These are phyloP conservation scores for Moxostoma hubbsi DNA, from an alignment of 2,797 vertebrate species.

Conservation along the genomic window DNA sequence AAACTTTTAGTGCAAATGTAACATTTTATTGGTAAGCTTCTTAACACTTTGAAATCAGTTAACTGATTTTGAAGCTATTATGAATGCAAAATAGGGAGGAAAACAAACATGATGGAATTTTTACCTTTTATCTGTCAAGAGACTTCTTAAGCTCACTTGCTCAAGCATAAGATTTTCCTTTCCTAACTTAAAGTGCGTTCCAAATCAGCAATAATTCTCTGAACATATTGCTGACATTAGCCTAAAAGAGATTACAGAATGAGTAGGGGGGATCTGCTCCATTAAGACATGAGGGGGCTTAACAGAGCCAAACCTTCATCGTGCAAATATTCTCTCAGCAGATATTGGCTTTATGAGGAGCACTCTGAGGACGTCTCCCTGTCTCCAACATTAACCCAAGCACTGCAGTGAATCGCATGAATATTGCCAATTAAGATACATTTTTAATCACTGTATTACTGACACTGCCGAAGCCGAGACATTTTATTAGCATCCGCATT, in stretches of 20 bases:
- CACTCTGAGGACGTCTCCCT: constrained; percentile 29
- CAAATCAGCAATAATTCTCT: constrained; percentile 64
- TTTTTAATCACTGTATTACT: constrained; percentile 48
- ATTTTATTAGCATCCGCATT: constrained; percentile 36
- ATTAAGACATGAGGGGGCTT: constrained; percentile 58
- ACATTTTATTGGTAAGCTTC: constrained; percentile 62
- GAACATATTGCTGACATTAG: constrained; percentile 65
- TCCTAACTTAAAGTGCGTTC: constrained; percentile 62
- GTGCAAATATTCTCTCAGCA: constrained; percentile 49
- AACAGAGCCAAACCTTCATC: constrained; percentile 51
- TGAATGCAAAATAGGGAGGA: constrained; percentile 54
- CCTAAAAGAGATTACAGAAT: constrained; percentile 67
- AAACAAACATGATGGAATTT: constrained; percentile 46
- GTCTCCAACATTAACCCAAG: constrained; percentile 35
- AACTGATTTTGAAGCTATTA: constrained; percentile 68
- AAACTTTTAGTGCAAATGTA: constrained; percentile 30
- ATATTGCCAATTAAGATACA: constrained; percentile 41
- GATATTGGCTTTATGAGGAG: constrained; percentile 34
- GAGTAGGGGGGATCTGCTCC: constrained; percentile 67
- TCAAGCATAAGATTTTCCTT: constrained; percentile 56
- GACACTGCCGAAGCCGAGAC: constrained; percentile 42
- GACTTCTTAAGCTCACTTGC: constrained; percentile 66
- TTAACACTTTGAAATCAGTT: constrained; percentile 68
- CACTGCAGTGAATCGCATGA: constrained; percentile 31
- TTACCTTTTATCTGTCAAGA: constrained; percentile 66